These are phyloP conservation scores for Brachypalpus laphriformis DNA, from an alignment of 2,888 invertebrate genomes.

Conservation along the genomic window DNA sequence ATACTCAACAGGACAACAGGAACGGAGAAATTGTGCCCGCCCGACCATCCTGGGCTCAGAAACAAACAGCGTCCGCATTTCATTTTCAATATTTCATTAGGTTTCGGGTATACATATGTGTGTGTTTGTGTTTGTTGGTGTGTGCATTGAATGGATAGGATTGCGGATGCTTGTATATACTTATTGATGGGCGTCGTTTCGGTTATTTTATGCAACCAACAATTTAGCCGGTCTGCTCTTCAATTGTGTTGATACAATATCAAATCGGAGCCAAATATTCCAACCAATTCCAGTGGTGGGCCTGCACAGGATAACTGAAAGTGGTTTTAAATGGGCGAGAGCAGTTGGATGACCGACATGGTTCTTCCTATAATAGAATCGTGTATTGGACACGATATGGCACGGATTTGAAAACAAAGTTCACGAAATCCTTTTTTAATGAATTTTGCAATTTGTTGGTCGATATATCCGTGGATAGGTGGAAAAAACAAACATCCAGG, in stretches of 20 bases:
- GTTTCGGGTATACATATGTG: too few species aligned
- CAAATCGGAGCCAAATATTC: neutral
- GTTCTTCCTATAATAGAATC: neutral
- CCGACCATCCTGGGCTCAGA: neutral
- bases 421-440: slow-evolving; percentile 46
- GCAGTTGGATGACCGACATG: neutral
- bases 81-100: slow-evolving; percentile 52
- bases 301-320: neutral
- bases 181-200: slow-evolving; percentile 17
- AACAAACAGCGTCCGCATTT: slow-evolving; percentile 31
- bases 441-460: slow-evolving; percentile 44
- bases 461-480: neutral
- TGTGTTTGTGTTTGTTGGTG: neutral
- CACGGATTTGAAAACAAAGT: slow-evolving; percentile 13
- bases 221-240: neutral
- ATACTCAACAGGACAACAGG: slow-evolving; percentile 11
- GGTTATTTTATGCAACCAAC: slow-evolving; percentile 28
- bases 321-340: neutral
- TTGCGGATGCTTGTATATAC: neutral
- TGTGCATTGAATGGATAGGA: neutral
- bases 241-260: neutral
- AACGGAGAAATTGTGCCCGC: neutral
- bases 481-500: neutral
- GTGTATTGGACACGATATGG: neutral
- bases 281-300: neutral